These are phyloP conservation scores for Orycteropus afer DNA, from an alignment of 2,113 vertebrate genomes.

Conservation along the genomic window DNA sequence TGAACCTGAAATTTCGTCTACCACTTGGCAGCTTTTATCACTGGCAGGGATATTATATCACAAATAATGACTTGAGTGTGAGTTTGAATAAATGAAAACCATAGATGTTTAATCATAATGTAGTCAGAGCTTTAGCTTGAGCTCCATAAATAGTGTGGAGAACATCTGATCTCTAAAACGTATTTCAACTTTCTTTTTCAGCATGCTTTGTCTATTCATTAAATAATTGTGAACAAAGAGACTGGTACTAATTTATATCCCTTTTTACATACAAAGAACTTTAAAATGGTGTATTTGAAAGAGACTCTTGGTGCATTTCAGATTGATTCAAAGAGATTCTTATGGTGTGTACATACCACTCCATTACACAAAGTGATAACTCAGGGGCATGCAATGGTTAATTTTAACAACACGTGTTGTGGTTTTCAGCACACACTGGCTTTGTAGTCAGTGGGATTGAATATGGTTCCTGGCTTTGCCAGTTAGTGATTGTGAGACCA, in stretches of 20 bases:
- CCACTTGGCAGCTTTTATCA: conserved; percentile 45
- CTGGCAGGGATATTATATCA: conserved; percentile 42
- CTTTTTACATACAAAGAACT: background rate
- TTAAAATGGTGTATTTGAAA: background rate
- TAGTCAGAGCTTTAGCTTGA: conserved; percentile 21
- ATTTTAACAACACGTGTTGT: background rate
- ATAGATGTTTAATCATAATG: conserved; percentile 47
- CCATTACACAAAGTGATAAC: background rate
- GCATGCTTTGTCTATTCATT: background rate
- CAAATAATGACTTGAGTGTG: conserved; percentile 63
- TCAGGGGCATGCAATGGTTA: background rate
- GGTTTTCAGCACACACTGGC: background rate
- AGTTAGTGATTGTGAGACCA: background rate
- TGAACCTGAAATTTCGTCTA: conserved; percentile 58
- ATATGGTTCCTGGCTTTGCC: background rate
- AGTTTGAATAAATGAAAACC: conserved; percentile 70
- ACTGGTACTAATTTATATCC: conserved; percentile 4
- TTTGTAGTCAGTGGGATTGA: background rate
- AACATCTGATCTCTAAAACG: conserved; percentile 11
- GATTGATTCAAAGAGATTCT: background rate
- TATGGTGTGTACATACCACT: background rate
- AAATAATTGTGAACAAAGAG: conserved; percentile 25
- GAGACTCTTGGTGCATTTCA: background rate
- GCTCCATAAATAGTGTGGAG: conserved; percentile 1
- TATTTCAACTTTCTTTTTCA: background rate